Evolutionary conservation across 2,797 vertebrate species (phyloP), one percentile per base, ranked within the genome.

Genomic region (Hemitrygon akajei): DNA sequence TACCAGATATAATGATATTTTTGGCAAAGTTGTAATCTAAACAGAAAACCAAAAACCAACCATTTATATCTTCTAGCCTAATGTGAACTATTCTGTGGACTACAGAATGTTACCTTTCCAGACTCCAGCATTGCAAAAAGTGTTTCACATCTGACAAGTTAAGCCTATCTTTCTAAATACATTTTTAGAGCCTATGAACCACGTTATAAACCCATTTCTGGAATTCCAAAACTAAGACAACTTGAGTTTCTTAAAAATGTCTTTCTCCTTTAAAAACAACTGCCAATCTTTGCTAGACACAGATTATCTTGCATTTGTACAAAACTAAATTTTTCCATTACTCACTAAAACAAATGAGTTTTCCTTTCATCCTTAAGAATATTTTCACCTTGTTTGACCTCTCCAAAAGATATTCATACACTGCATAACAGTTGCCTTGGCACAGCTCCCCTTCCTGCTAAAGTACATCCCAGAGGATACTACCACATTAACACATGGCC

Each of bases 11-110:
- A 75, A 93, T 14, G 11, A 16, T 71, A 47, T 60, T 92, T 92
- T 93, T 58, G 71, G 91, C 91, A 93, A 93, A 75, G 91, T 71
- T 93, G 91, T 93, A 58, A 93, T 93, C 75, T 60, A 86, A 56
- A 73, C 69, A 73, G 18, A 92, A 92, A 92, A 92, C 27, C 73
- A 30, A 40, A 76, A 93, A 76, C 40, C 71, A 93, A 37, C 69
- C 86, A 12, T n/a, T 60, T 30, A 56, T 16, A 40, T 86, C 82
- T 9, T 60, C 9, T 89, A 30, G 60, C 37, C 22, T 73, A 92
- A 69, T 9, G 27, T 56, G 66, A 75, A 73, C 9, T 71, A 71
- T 2, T 40, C 66, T 25, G 4, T 27, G 22, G 25, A 58, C 47
- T 3, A 77, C 25, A 27, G 20, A 75, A 75, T 25, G 25, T 77